Evolutionary conservation across 2,888 invertebrate species (phyloP), one percentile per base, ranked within the genome.

Genomic region (Melieria picta): DNA sequence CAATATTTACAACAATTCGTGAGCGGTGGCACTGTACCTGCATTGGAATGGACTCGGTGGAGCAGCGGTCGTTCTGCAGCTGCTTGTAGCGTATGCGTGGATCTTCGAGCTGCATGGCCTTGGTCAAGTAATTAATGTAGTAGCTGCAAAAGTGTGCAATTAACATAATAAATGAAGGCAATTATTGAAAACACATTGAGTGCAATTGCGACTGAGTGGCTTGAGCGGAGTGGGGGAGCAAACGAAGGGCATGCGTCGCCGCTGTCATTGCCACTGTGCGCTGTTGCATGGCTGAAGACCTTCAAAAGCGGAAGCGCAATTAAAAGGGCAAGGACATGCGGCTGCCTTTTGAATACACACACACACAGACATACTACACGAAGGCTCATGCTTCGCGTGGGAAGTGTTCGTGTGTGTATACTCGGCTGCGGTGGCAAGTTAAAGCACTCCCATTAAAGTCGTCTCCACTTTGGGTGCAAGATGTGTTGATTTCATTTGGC

Each of bases 81-180:
- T 86, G 87, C 67, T 89, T 89, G 79, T 90, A 90, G 74, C 89
- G 88, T 68, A 88, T 87, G 78, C 93, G 88, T 13, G 94, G 93
- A 88, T 94, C 94, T 81, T 93, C 93, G 90, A 94, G 91, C 79
- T 92, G 91, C 77, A 93, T 93, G 58, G 90, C 90, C 86, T 91
- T 92, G 65, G 90, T 92, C 74, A 90, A 89, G 83, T 91, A 93
- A 86, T 94, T 93, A 77, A 94, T 90, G 82, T 91, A 94, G 86
- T 93, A 94, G 80, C 94, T 94, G 86, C 47, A 77, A 76, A 30
- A n/a, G 46, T 58, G 58, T 30, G 30, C 30, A 30, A 30, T 30
- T 2, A 30, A 30, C 30, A 30, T 30, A 30, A 30, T 30, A 30
- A 30, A 48, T 46, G 10, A 58, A 50, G 30, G 30, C 3, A 30